Base-by-base conservation (phyloP, 1,140 invertebrate genomes). In the Callitettix versicolor region DNA sequence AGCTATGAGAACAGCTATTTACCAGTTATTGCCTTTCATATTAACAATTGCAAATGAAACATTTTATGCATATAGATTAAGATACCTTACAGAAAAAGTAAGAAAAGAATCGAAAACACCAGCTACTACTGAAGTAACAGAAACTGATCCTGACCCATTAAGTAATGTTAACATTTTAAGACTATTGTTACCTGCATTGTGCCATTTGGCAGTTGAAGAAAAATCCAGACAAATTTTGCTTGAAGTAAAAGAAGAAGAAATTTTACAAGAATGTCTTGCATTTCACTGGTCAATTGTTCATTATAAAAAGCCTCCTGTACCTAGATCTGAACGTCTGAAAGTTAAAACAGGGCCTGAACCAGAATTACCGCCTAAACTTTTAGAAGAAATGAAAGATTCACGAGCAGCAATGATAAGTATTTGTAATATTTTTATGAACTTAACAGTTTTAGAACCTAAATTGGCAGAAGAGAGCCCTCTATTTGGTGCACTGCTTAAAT, bases 391-490 rank as follows among this genome's bases (percentile, higher is more conserved):
- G 81, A 84, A 84, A 63, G 84, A 88, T 65, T 88, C 86, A 0
- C 78, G 86, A 51, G 73, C 78, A 6, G 87, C 88, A 0, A 86
- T 95, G 74, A 82, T 89, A 18, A 88, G 88, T 52, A 78, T 91
- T 1, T 93, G 90, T 68, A 93, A 93, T 62, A 83, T 93, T 42
- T 82, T 95, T 40, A 91, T 95, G 86, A 95, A 95, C 64, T 78
- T 95, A 0, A 86, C 87, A 12, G 91, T 95, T 1, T 67, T 94
- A 22, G 91, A 93, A 67, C 79, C 84, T 0, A 86, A 88, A 68
- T 69, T 86, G 15, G 87, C 91, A 3, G 82, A 89, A 65, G 79
- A 83, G 55, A 85, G 83, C 49, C 67, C 78, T 18, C 72, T 85
- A 4, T 94, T 93, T 67, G 80, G 83, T 54, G 80, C 81, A 42